phyloP scores from a whole-genome alignment of 2,797 vertebrate genomes.

The Simalia tracyae region DNA sequence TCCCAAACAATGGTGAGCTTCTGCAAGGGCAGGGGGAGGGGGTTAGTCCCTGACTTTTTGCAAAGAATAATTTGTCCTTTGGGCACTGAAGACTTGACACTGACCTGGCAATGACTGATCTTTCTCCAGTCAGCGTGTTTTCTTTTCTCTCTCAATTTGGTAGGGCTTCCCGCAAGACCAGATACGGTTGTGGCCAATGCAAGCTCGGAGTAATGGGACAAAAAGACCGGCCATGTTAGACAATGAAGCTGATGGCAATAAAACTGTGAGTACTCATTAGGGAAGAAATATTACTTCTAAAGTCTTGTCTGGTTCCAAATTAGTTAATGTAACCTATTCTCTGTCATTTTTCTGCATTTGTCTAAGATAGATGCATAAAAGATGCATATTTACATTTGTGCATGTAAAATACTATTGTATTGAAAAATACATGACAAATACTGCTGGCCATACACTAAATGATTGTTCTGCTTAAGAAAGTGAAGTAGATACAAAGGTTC shows the following conservation, averaged over 20 bases:
- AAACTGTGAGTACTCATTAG: constrained; percentile 80
- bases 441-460: no score
- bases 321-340: neutral
- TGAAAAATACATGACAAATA: neutral
- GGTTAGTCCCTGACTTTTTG: neutral
- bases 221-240: constrained; percentile 98
- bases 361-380: neutral
- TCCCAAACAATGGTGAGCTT: constrained; percentile 97
- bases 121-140: neutral
- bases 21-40: neutral
- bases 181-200: constrained; percentile 99
- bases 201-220: constrained; percentile 97
- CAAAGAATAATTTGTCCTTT: neutral
- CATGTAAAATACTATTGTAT: neutral
- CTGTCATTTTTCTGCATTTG: neutral
- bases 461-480: no score
- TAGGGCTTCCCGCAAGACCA: constrained; percentile 99
- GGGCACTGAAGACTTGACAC: neutral
- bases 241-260: constrained; percentile 97
- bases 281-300: constrained; percentile 2
- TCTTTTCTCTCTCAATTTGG: neutral
- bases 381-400: neutral
- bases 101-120: neutral
- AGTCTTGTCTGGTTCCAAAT: neutral
- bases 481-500: no score